Evolutionary conservation across 1,140 invertebrate species (phyloP), one percentile per base, ranked within the genome.

Genomic region (Drepana arcuata): DNA sequence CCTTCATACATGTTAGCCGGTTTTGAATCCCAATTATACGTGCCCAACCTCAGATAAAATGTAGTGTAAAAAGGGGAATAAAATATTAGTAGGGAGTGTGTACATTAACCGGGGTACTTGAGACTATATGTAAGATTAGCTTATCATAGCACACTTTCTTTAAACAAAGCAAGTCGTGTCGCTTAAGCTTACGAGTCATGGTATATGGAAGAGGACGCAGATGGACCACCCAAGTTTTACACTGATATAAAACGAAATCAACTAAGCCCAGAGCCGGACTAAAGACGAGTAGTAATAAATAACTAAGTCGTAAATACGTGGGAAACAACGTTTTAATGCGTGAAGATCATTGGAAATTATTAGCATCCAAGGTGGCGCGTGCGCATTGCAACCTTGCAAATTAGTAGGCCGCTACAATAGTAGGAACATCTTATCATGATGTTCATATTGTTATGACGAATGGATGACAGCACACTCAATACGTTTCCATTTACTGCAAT

Each of bases 321-420:
- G 47, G 64, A 72, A 68, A 70, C 49, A 42, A 52, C 51, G 46
- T 48, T 51, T 58, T 56, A 57, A 69, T 39, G 67, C 58, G 59
- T 56, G 60, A 66, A 70, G 62, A 68, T 64, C 53, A 58, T 62
- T 67, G 56, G 55, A 52, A 62, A 69, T 67, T 67, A 72, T 70
- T 70, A 65, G 47, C 52, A 46, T 41, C 59, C 70, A 78, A 78
- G 70, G 73, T 48, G 55, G 52, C 61, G 59, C 71, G 71, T 75
- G 74, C 48, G 34, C 32, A 16, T 21, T 31, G 32, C 55, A 73
- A 44, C 74, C 74, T 75, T 74, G 71, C 52, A 46, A 62, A 69
- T 73, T 70, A 68, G 63, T 45, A 34, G 29, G 34, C 31, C 46
- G 26, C 16, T 41, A 30, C 33, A 41, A 42, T 43, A 30, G 26